Base-by-base conservation (phyloP, 2,888 invertebrate species). In the Troides oblongomaculatus region DNA sequence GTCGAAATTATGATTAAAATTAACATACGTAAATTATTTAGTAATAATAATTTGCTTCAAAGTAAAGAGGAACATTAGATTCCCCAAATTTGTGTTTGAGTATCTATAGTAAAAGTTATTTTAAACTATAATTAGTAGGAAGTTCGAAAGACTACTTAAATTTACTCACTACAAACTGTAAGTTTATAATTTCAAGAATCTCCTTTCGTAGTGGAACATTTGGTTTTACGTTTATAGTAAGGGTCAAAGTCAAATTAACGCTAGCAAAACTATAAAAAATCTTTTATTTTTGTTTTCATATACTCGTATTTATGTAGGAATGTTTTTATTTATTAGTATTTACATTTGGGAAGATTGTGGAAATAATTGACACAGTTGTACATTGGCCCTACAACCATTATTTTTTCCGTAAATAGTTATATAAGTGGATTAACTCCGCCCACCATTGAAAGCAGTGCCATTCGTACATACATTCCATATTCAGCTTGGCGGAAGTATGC, bases 401-500 rank as follows among this genome's bases (percentile, higher is more conserved):
- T n/a, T 53, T 53, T 53, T 53, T n/a, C n/a, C 14, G 39, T 60
- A 39, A 43, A 53, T 69, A 56, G 21, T 80, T 77, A 89, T 65
- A 81, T 80, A n/a, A 91, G 82, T 0, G 91, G 92, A 72, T 92
- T 92, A 17, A 89, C 87, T 65, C 97, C 97, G 18, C 98, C 94
- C 2, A 99, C 96, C 95, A 98, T 97, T 1, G 98, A 96, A 23
- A 99, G 92, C 2, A 99, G 92, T 0, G 99, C 99, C 99, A 99
- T 99, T 66, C 99, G 94, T 23, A 99, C 97, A 83, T 97, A 99
- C 96, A 99, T 97, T 73, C 99, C 99, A 83, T 97, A 97, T 86
- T 99, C 98, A 0, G 98, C 99, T 90, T 99, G 99, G 25, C 99
- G 94, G 94, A 99, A 99, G 90, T 99, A 99, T 0, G 99, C 99